Base-by-base conservation (phyloP, 1,140 invertebrate species). In the Drosophila sturtevanti region DNA sequence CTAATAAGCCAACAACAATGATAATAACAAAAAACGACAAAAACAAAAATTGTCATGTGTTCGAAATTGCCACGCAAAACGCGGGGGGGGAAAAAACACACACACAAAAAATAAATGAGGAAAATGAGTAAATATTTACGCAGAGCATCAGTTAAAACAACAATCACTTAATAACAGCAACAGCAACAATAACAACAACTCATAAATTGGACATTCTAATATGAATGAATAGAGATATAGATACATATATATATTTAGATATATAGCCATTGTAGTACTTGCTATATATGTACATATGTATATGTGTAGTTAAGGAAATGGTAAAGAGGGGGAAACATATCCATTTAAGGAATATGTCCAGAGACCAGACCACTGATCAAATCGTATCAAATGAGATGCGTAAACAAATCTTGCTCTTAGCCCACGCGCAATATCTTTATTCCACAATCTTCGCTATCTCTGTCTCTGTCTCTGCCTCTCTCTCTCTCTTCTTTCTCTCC, bases 91-190 rank as follows among this genome's bases (percentile, higher is more conserved):
- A 48, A 18, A 5, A 44, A 44, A 44, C 16, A 44, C 14, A 41
- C 16, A 16, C 14, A 16, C n/a, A 41, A 5, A 44, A 18, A 18
- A 44, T 7, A 2, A 6, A 2, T 10, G 16, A 21, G 41, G 41
- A 11, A 48, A 86, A 73, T 79, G 76, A 68, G 79, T 79, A 89
- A 87, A 79, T 84, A 89, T 87, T 87, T 79, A 82, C 85, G 60
- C 64, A 64, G 67, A 79, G 52, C 63, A 82, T 64, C 55, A 54
- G 44, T 34, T 27, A 31, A 69, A 56, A 21, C 41, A 48, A 48
- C 41, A 48, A 48, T 48, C 41, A 48, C 41, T 48, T 48, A 48
- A 48, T 48, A 37, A 62, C 22, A 56, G 63, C 55, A 66, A 41
- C 38, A 70, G 74, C 12, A 56, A 64, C 37, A 69, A 62, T 41